Evolutionary conservation across 2,797 vertebrate genomes (phyloP).

Genomic region (Gobio occitaniae): DNA sequence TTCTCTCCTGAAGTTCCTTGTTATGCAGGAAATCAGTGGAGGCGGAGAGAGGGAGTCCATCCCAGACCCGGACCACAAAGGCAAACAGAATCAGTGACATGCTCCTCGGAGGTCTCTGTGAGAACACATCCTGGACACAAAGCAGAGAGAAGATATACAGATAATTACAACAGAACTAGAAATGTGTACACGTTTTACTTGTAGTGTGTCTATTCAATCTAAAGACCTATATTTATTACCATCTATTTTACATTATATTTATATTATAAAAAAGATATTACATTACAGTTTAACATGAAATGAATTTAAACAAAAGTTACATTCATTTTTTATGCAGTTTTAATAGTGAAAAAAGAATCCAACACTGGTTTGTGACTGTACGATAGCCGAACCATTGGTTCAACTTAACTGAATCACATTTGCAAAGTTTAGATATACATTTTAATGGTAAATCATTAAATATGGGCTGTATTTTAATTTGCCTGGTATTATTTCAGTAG

Average conservation of each 20-base stretch:
- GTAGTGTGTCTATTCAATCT: neutral
- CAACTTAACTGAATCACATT: neutral
- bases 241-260: neutral
- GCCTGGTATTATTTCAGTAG: neutral
- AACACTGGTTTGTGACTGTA: neutral
- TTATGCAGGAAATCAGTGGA: conserved; percentile 94
- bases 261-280: neutral
- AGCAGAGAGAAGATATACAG: neutral
- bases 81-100: conserved; percentile 98
- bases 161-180: neutral
- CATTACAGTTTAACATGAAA: neutral
- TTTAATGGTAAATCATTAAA: neutral
- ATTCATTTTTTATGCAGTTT: neutral
- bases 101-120: conserved; percentile 80
- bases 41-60: conserved; percentile 95
- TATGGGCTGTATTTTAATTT: neutral
- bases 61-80: conserved; percentile 92
- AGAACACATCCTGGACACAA: conserved; percentile 77
- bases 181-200: neutral
- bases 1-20: conserved; percentile 88
- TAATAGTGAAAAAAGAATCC: neutral
- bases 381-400: neutral
- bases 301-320: neutral
- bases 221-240: neutral
- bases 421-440: neutral